Conservation (phyloP, 2,113 vertebrate species). For the Garra rufa region DNA sequence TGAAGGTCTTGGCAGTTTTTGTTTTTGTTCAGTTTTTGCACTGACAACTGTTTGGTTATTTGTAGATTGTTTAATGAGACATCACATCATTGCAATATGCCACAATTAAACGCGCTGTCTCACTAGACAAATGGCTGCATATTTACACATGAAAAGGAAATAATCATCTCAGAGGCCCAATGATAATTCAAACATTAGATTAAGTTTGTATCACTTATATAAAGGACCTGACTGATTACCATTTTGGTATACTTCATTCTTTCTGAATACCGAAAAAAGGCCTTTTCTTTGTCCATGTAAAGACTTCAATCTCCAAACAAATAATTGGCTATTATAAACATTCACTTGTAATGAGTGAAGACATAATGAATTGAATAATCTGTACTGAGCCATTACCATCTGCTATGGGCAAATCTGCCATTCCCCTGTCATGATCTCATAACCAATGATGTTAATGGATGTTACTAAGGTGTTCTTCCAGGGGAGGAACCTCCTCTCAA, state of each 20-base stretch:
- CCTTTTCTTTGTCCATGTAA: not conserved
- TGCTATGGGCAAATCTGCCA: constrained; percentile 46
- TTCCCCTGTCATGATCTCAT: constrained; percentile 63
- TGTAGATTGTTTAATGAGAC: not conserved
- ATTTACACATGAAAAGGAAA: constrained; percentile 20
- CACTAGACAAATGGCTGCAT: not conserved
- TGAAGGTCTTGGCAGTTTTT: not conserved
- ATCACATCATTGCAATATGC: not conserved
- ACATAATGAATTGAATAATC: constrained; percentile 37
- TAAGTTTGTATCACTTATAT: not conserved
- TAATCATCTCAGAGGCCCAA: not conserved
- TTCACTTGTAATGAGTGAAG: constrained; percentile 17
- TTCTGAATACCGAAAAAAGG: not conserved
- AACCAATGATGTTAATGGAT: constrained; percentile 71
- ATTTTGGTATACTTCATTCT: not conserved
- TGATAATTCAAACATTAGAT: not conserved
- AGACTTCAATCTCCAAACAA: not conserved
- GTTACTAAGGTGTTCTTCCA: constrained; percentile 72
- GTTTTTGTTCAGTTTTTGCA: not conserved
- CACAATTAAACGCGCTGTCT: not conserved
- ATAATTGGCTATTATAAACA: constrained; percentile 6
- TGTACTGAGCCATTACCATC: constrained; percentile 62
- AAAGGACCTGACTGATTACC: no score
- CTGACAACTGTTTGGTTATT: not conserved
- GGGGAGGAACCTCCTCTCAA: constrained; percentile 67